These are phyloP conservation scores for Naja naja DNA, from an alignment of 2,113 vertebrate species.

Conservation along the genomic window DNA sequence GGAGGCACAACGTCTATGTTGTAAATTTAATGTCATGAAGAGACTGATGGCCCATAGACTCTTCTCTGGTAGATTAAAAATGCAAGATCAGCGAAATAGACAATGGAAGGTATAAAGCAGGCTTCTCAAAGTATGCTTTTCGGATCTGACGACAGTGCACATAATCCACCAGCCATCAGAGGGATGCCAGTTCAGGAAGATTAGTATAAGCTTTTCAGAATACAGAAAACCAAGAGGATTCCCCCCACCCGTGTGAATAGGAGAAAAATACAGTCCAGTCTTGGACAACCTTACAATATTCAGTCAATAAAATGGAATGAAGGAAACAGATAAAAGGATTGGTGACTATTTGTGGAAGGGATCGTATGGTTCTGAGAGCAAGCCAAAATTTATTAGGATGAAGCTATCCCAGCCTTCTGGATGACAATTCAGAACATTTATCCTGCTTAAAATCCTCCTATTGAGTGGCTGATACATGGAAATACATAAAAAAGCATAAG, in stretches of 20 bases:
- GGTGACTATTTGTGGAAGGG: background rate
- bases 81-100: background rate
- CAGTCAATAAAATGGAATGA: background rate
- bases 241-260: accelerated
- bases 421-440: background rate
- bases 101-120: background rate
- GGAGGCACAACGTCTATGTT: background rate
- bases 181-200: background rate
- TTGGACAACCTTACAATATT: background rate
- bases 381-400: background rate
- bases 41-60: background rate
- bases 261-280: background rate
- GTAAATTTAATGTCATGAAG: background rate
- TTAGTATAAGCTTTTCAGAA: background rate
- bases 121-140: background rate
- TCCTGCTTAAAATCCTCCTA: background rate
- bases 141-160: background rate
- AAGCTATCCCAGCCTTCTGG: background rate
- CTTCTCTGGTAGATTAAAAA: background rate
- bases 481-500: background rate
- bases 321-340: background rate
- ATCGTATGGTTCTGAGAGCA: background rate
- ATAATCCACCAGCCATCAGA: background rate
- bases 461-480: background rate
- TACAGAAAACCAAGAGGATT: background rate